These are phyloP conservation scores for Platyscapa corneri DNA, from an alignment of 1,140 invertebrate genomes.

Conservation along the genomic window DNA sequence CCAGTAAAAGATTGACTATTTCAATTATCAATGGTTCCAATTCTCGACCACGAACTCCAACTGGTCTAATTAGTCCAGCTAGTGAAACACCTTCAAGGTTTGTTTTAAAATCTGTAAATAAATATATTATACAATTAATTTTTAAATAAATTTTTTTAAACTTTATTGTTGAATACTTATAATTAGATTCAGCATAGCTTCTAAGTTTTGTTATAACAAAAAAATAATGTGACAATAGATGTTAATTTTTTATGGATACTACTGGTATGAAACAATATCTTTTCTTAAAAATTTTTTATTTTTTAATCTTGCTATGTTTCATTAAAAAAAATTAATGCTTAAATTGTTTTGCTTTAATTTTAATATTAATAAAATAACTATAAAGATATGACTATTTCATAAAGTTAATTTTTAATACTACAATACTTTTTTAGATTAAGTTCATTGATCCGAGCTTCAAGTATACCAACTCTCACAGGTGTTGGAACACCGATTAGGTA, in stretches of 20 bases:
- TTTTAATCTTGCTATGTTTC: too few species aligned
- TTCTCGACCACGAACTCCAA: slow-evolving; percentile 83
- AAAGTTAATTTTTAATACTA: slow-evolving; percentile 59
- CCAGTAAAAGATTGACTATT: slow-evolving; percentile 65
- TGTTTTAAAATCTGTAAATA: slow-evolving; percentile 2
- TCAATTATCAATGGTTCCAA: slow-evolving; percentile 74
- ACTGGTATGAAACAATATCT: too few species aligned
- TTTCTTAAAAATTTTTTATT: too few species aligned
- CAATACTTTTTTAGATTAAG: slow-evolving; percentile 73
- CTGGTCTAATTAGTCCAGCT: slow-evolving; percentile 71
- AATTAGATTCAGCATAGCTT: too few species aligned
- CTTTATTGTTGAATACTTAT: too few species aligned
- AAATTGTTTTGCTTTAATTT: too few species aligned
- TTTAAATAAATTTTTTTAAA: too few species aligned
- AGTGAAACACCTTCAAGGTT: slow-evolving; percentile 51
- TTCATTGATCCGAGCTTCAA: slow-evolving; percentile 89
- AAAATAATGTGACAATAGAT: too few species aligned
- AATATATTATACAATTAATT: not conserved
- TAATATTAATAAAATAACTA: too few species aligned
- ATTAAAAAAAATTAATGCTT: too few species aligned
- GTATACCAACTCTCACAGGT: slow-evolving; percentile 87
- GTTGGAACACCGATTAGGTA: slow-evolving; percentile 86
- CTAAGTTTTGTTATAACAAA: too few species aligned
- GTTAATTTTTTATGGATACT: too few species aligned
- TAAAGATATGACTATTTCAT: slow-evolving; percentile 20